Conservation (phyloP, 2,113 vertebrate genomes). For the Petrocephalus zakoni region DNA sequence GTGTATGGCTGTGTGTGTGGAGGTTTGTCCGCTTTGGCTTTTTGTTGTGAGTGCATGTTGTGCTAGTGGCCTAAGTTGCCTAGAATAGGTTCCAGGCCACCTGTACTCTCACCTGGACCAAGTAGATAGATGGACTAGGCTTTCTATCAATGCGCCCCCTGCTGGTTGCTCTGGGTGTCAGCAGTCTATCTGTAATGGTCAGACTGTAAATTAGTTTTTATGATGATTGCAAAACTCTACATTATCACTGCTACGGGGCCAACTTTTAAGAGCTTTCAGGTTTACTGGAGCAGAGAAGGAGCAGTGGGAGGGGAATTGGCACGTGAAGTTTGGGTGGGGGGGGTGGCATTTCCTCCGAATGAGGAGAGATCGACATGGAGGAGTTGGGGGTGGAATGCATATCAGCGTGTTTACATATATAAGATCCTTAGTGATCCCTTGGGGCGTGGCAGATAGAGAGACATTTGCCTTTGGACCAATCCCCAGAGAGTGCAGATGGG, state of each 20-base stretch:
- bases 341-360: neutral
- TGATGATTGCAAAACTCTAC: neutral
- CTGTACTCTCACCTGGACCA: neutral
- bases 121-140: neutral
- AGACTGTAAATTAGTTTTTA: neutral
- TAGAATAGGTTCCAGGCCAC: neutral
- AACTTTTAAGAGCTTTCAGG: neutral
- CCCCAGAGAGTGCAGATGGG: neutral
- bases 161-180: neutral
- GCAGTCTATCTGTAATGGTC: neutral
- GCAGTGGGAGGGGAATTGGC: neutral
- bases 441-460: neutral
- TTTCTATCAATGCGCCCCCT: neutral
- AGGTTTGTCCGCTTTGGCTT: neutral
- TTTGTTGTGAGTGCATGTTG: neutral
- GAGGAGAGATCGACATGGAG: neutral
- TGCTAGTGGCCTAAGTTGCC: neutral
- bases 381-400: neutral
- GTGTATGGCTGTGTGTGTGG: neutral
- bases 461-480: constrained; percentile 11
- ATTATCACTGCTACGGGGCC: neutral
- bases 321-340: neutral
- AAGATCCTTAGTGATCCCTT: neutral
- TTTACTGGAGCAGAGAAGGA: neutral
- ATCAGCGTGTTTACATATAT: neutral